Percentiles rank a stretch among this genome's conserved stretches.
Conservation (phyloP, 1,140 invertebrate species). For the Lordiphosa clarofinis region DNA sequence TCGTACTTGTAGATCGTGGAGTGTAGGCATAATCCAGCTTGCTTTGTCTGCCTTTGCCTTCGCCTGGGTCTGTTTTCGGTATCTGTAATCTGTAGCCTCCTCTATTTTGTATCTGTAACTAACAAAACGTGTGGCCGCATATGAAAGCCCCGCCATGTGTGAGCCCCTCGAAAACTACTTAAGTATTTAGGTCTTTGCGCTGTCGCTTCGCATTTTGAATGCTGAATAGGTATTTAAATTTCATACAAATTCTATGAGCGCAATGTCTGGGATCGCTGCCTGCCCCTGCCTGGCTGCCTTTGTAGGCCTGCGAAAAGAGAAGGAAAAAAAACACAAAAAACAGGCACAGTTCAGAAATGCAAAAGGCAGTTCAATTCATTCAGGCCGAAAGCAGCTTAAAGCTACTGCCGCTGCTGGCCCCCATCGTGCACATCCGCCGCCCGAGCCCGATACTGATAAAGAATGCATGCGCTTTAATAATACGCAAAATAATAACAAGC, state of each 20-base stretch:
- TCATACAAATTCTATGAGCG: slow-evolving; percentile 75
- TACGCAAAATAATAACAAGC: slow-evolving; percentile 64
- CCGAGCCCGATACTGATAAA: slow-evolving; percentile 46
- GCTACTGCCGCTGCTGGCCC: slow-evolving; percentile 16
- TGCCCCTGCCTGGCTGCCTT: slow-evolving; percentile 35
- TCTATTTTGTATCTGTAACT: slow-evolving; percentile 61
- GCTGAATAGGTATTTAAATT: slow-evolving; percentile 78
- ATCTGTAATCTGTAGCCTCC: slow-evolving; percentile 51
- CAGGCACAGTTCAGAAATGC: slow-evolving; percentile 54
- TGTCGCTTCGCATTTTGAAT: slow-evolving; percentile 75
- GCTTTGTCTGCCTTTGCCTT: slow-evolving; percentile 32
- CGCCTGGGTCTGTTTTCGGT: slow-evolving; percentile 23
- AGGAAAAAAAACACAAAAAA: neutral
- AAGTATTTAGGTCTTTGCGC: slow-evolving; percentile 76
- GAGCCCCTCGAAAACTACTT: slow-evolving; percentile 72
- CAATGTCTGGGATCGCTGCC: slow-evolving; percentile 47
- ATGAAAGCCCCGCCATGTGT: slow-evolving; percentile 55
- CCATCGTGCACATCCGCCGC: slow-evolving; percentile 50
- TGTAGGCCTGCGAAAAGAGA: slow-evolving; percentile 37
- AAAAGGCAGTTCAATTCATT: slow-evolving; percentile 59
- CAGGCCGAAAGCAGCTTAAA: slow-evolving; percentile 64
- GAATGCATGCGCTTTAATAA: slow-evolving; percentile 71
- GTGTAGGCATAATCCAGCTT: slow-evolving; percentile 63
- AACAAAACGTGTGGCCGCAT: slow-evolving; percentile 68
- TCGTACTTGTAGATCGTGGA: slow-evolving; percentile 25